phyloP scores from a whole-genome alignment of 2,113 vertebrate genomes.

The Taxidea taxus region DNA sequence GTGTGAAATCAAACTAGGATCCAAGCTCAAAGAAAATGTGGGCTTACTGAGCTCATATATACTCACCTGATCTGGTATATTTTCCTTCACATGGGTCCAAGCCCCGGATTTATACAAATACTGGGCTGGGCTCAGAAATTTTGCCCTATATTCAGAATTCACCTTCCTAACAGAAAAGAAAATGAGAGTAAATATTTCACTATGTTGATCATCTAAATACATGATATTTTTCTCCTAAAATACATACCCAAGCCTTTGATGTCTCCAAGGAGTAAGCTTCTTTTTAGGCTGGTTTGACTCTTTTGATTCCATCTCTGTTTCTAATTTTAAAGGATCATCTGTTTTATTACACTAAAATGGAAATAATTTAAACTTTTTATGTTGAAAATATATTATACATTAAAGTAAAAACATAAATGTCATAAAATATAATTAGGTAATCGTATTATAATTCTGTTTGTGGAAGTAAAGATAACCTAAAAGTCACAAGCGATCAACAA shows the following conservation, averaged over 20 bases:
- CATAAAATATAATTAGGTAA: neutral
- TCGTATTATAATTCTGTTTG: neutral
- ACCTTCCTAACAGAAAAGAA: slow-evolving; percentile 82
- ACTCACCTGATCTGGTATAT: slow-evolving; percentile 80
- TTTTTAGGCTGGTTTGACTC: slow-evolving; percentile 78
- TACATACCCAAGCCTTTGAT: slow-evolving; percentile 83
- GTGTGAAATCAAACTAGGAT: neutral
- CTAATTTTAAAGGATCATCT: slow-evolving; percentile 79
- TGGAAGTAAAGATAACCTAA: slow-evolving; percentile 9
- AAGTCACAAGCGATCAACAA: slow-evolving; percentile 41
- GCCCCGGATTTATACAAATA: slow-evolving; percentile 87
- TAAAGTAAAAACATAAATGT: slow-evolving; percentile 3
- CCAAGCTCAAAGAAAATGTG: neutral
- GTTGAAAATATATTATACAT: neutral
- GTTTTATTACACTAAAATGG: slow-evolving; percentile 82
- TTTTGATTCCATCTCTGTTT: slow-evolving; percentile 79
- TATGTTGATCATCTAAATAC: slow-evolving; percentile 43
- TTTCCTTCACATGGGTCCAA: slow-evolving; percentile 83
- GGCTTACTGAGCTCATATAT: neutral
- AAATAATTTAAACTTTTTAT: slow-evolving; percentile 77
- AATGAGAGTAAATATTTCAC: slow-evolving; percentile 55
- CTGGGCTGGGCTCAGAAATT: slow-evolving; percentile 89
- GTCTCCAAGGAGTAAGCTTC: slow-evolving; percentile 77
- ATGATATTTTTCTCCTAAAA: slow-evolving; percentile 62
- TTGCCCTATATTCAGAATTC: slow-evolving; percentile 90